Base-by-base conservation (phyloP, 2,888 invertebrate species). In the Perdita meconis region DNA sequence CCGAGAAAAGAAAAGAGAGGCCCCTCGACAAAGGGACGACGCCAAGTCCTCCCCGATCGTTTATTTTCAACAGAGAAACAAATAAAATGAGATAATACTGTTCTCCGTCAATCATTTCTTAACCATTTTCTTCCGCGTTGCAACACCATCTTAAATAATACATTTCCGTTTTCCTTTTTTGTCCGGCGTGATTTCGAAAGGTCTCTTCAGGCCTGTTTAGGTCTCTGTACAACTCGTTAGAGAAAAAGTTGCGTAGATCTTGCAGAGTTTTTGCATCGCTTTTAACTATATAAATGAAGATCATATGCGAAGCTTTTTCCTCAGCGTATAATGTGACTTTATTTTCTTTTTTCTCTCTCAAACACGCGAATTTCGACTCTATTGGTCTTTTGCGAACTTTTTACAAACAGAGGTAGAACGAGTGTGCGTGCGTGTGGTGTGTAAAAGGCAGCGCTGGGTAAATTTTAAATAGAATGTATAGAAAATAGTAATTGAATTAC, bases 61-160 rank as follows among this genome's bases (percentile, higher is more conserved):
- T 38, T 57, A 47, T 19, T 30, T 16, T 30, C 44, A 26, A 22
- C 26, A 57, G n/a, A 63, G 10, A 44, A 4, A 63, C n/a, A 34
- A 40, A 26, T 8, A 19, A 13, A 34, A 30, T 2, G 12, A 51
- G 13, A 56, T 56, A 51, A 38, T 22, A 44, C 24, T 55, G 53
- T 56, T 77, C 77, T 77, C 77, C 77, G 77, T 76, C 60, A 30
- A 30, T 30, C 59, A 53, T 73, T 61, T 75, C 42, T 42, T 77
- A 77, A 77, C 77, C 77, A 77, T 77, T 77, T 77, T 76, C 77
- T 64, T 76, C 77, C 59, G 50, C 57, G 68, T 68, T 77, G 68
- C 77, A 63, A 77, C 55, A 68, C 63, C 40, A 1, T 2, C 44
- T 63, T 63, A 50, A 44, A 1, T 0, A 47, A 38, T 60, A 60